phyloP scores from a whole-genome alignment of 2,113 vertebrate species.

The Microtus ochrogaster region DNA sequence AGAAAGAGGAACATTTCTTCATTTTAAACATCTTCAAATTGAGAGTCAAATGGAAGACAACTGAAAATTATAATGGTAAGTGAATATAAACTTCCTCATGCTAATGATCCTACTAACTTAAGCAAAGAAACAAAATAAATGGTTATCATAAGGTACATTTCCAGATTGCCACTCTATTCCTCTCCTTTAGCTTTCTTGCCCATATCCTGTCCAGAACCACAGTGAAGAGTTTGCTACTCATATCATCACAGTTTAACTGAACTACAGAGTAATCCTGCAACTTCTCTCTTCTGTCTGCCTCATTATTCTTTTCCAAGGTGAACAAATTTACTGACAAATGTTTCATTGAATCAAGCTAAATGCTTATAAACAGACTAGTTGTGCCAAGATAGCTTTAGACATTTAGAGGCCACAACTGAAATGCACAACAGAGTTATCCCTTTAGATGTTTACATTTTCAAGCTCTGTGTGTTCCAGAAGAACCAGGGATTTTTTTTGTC shows the following conservation, averaged over 20 bases:
- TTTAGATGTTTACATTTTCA: neutral
- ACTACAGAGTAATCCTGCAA: neutral
- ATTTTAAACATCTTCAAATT: slow-evolving; percentile 19
- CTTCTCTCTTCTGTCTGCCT: neutral
- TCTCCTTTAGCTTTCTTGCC: neutral
- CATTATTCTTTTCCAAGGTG: neutral
- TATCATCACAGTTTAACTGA: neutral
- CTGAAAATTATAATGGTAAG: neutral
- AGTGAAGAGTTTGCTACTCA: neutral
- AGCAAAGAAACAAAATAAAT: neutral
- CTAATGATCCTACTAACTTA: neutral
- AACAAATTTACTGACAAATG: neutral
- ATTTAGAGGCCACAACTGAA: neutral
- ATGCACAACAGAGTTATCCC: neutral
- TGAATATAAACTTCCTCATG: neutral
- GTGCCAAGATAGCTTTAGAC: neutral
- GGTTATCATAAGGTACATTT: neutral
- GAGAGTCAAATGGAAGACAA: neutral
- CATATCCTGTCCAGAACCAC: neutral
- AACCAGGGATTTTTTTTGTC: neutral
- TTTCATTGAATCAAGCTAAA: neutral
- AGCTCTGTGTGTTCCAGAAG: neutral
- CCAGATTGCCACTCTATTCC: neutral
- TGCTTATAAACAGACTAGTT: neutral
- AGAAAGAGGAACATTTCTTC: neutral